A percentile compares a stretch with the other conserved stretches of the same genome.
These are phyloP conservation scores for Morpho deidamia DNA, from an alignment of 2,888 invertebrate species.

Conservation along the genomic window DNA sequence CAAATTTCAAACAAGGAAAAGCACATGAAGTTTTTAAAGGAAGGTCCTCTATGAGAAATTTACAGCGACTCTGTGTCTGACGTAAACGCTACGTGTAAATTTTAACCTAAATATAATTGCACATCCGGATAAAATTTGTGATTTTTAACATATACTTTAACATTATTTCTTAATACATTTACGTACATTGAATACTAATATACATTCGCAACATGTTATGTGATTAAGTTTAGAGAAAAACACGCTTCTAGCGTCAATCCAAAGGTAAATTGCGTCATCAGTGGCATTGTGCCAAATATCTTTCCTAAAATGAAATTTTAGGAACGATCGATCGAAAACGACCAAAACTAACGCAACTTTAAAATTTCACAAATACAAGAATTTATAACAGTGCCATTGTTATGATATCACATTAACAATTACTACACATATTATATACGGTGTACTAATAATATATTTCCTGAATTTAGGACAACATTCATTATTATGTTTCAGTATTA, in stretches of 20 bases:
- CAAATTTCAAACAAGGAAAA: constrained; percentile 62
- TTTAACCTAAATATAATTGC: too few relatives aligned
- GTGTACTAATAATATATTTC: constrained; percentile 58
- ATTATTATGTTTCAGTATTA: constrained; percentile 62
- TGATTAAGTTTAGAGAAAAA: not conserved
- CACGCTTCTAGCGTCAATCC: too few relatives aligned
- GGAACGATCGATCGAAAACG: constrained; percentile 65
- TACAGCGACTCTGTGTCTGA: not conserved
- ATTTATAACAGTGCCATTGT: constrained; percentile 57
- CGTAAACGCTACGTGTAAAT: too few relatives aligned
- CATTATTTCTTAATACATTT: too few relatives aligned
- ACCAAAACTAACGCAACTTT: constrained; percentile 48
- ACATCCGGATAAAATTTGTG: too few relatives aligned
- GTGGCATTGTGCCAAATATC: too few relatives aligned
- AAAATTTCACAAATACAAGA: constrained; percentile 52
- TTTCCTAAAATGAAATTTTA: too few relatives aligned
- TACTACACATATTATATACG: constrained; percentile 27
- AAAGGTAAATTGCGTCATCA: too few relatives aligned
- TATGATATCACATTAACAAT: constrained; percentile 29
- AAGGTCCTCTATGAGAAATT: constrained; percentile 29
- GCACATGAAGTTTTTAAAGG: constrained; percentile 51
- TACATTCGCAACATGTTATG: not conserved
- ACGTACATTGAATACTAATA: not conserved
- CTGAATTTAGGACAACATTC: constrained; percentile 58
- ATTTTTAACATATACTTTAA: too few relatives aligned